Base-by-base conservation (phyloP, 2,888 invertebrate species). In the Ischnus inquisitorius region DNA sequence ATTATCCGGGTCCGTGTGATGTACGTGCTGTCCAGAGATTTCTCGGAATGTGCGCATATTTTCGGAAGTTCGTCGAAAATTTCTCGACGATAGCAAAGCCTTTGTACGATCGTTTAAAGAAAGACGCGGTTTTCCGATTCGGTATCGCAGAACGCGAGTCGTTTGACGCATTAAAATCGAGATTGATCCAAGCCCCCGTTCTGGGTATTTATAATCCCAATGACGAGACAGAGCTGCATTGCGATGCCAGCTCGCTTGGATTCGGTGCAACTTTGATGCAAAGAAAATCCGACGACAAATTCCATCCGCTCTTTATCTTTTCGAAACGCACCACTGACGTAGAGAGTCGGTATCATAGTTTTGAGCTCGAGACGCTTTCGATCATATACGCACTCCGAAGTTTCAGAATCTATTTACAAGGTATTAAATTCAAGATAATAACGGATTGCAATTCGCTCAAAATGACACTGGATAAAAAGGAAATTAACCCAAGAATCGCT, bases 251-350 rank as follows among this genome's bases (percentile, higher is more conserved):
- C 79, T 67, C 85, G 4, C n/a, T 87, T 5, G 92, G 91, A 5
- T 91, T 87, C 77, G 90, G 90, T 0, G 88, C 89, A 0, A 88
- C 91, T 10, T 80, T 92, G 22, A 51, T 92, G 79, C 92, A 92
- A 82, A 88, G 82, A 71, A 88, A 91, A 60, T n/a, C 64, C 4
- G 87, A 89, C 84, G 68, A 74, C 8, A 75, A 84, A 46, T 84
- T 90, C 62, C 90, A 91, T 25, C 90, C 89, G 0, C 72, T 91
- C 1, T 90, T 89, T 72, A 90, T 88, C 76, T 91, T 89, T 84
- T 90, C 90, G 34, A 89, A 89, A 68, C 79, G 87, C 68, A 90
- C 90, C 0, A 89, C 86, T 8, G 87, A 85, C 1, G 34, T 57
- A 1, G 90, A 91, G 82, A 79, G 88, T 2, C 87, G 84, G 60